A percentile compares a stretch with the other conserved stretches of the same genome.
These are phyloP conservation scores for Leucophenga varia DNA, from an alignment of 1,140 invertebrate genomes.

Conservation along the genomic window DNA sequence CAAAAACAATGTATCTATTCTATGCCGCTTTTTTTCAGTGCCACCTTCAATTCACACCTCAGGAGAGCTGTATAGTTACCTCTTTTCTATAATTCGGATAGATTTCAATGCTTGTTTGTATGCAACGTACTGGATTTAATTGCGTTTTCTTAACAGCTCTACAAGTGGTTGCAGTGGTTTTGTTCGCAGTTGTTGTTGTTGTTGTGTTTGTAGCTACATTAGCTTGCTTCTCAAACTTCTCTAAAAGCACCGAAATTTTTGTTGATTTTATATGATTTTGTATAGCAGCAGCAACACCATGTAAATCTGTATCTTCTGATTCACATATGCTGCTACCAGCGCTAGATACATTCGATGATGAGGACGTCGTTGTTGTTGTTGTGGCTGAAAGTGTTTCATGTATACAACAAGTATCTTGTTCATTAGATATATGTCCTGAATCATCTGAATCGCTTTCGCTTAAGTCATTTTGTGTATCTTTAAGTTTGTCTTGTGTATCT, in stretches of 20 bases:
- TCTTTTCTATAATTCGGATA: slow-evolving; percentile 53
- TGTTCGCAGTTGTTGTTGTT: slow-evolving; percentile 14
- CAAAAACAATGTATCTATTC: too few species aligned
- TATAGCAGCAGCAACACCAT: slow-evolving; percentile 3
- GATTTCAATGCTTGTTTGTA: slow-evolving; percentile 50
- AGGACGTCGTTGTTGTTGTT: slow-evolving; percentile 15
- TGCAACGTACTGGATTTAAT: slow-evolving; percentile 44
- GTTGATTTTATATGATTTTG: slow-evolving; percentile 22
- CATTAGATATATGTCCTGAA: slow-evolving; percentile 76
- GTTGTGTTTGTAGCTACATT: not conserved
- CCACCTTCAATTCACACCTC: not conserved
- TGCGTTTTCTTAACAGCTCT: slow-evolving; percentile 32
- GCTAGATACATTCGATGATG: slow-evolving; percentile 26
- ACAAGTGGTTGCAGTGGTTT: slow-evolving; percentile 12
- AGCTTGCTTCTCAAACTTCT: slow-evolving; percentile 40
- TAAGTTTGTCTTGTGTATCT: too few species aligned
- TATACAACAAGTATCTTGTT: slow-evolving; percentile 59
- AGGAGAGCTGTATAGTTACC: slow-evolving; percentile 52
- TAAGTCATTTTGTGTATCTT: too few species aligned
- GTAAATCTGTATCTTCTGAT: slow-evolving; percentile 29
- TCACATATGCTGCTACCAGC: slow-evolving; percentile 39
- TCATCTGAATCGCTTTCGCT: slow-evolving; percentile 67
- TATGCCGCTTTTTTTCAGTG: too few species aligned
- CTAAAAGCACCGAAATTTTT: slow-evolving; percentile 36
- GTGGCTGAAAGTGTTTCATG: slow-evolving; percentile 33